Conservation (phyloP, 2,797 vertebrate species). For the Trachops cirrhosus region DNA sequence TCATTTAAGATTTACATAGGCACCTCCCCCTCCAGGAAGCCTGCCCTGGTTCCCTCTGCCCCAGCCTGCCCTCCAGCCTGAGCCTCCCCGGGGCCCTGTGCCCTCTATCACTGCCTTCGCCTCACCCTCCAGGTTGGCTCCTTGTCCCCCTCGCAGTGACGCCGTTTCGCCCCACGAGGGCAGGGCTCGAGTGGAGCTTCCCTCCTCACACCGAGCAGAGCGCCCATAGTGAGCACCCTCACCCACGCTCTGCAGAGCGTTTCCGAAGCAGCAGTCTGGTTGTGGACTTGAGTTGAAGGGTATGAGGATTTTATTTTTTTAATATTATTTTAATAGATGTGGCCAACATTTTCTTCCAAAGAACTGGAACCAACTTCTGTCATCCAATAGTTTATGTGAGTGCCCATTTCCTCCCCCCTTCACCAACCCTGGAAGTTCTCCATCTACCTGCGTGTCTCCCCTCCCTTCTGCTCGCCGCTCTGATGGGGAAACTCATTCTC, state of each 20-base stretch:
- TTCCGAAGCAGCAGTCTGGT: neutral
- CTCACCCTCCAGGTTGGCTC: neutral
- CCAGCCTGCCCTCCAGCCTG: neutral
- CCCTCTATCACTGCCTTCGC: neutral
- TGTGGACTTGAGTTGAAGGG: neutral
- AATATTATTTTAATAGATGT: neutral
- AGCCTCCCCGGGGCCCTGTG: neutral
- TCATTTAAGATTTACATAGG: neutral
- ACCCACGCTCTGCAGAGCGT: accelerated
- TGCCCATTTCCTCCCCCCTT: neutral
- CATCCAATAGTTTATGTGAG: neutral
- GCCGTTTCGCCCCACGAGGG: accelerated
- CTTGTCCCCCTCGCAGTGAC: neutral
- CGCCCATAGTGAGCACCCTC: accelerated
- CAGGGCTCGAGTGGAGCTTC: accelerated
- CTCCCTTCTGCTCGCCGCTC: accelerated
- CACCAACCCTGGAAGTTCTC: no score
- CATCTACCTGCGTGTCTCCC: neutral
- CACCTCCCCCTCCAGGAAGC: neutral
- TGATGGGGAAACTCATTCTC: neutral
- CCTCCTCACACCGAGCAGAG: neutral
- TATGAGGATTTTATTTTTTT: neutral
- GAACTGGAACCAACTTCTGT: neutral
- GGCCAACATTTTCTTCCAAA: neutral
- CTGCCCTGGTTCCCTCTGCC: neutral